These are phyloP conservation scores for Nannoperca australis DNA, from an alignment of 2,797 vertebrate genomes.

Conservation along the genomic window DNA sequence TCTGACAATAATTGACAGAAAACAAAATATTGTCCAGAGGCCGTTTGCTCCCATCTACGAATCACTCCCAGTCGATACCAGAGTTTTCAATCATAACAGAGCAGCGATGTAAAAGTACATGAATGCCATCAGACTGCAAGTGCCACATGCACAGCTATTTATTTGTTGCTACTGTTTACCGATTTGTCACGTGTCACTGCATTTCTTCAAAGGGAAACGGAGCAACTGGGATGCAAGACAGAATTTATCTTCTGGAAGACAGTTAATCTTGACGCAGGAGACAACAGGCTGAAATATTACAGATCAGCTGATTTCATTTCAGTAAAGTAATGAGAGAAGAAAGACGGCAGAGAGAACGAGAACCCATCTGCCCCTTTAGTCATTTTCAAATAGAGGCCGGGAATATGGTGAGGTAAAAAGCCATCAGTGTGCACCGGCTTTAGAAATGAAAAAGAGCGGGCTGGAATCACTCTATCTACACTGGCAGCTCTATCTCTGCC, in stretches of 20 bases:
- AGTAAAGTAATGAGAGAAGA: constrained; percentile 48
- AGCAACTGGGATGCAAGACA: constrained; percentile 31
- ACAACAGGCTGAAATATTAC: constrained; percentile 66
- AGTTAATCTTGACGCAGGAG: constrained; percentile 56
- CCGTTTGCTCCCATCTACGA: constrained; percentile 52
- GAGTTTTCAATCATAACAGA: constrained; percentile 51
- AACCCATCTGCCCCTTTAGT: constrained; percentile 48
- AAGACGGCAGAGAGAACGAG: constrained; percentile 27
- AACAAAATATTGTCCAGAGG: constrained; percentile 71
- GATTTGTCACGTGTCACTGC: constrained; percentile 53
- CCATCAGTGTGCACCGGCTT: constrained; percentile 27
- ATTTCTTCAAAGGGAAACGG: constrained; percentile 44
- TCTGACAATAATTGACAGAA: constrained; percentile 81
- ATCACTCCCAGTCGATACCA: constrained; percentile 52
- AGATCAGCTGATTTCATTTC: constrained; percentile 64
- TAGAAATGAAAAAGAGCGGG: constrained; percentile 50
- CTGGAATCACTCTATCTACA: constrained; percentile 59
- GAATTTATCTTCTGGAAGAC: constrained; percentile 54
- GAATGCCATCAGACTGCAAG: constrained; percentile 26
- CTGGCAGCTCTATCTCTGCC: constrained; percentile 57
- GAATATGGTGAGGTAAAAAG: constrained; percentile 54
- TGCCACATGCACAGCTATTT: constrained; percentile 11
- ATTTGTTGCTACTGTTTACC: constrained; percentile 34
- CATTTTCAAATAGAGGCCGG: constrained; percentile 59
- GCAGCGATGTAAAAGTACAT: constrained; percentile 19